A percentile compares a stretch with the other conserved stretches of the same genome.
Evolutionary conservation across 1,140 invertebrate genomes (phyloP).

Genomic region (Heliconius nattereri): DNA sequence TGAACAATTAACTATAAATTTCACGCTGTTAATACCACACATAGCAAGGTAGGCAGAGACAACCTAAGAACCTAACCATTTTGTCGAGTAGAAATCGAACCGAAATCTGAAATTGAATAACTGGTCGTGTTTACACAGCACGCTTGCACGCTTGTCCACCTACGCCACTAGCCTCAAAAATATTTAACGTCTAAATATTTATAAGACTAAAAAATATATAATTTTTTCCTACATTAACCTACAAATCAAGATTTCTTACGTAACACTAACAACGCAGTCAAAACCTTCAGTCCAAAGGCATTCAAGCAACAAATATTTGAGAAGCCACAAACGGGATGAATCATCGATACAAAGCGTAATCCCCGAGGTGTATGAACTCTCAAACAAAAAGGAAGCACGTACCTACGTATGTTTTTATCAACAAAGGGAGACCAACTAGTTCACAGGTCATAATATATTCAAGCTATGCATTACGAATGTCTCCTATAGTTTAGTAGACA

Average conservation of each 20-base stretch:
- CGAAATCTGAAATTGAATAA: too few species aligned
- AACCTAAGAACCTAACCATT: too few species aligned
- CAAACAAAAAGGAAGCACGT: constrained; percentile 49
- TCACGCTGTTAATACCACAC: too few species aligned
- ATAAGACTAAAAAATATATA: background rate
- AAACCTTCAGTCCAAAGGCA: constrained; percentile 43
- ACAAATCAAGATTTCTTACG: background rate
- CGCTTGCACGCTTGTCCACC: too few species aligned
- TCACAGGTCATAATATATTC: constrained; percentile 76
- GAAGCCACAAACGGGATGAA: constrained; percentile 59
- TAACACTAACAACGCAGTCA: background rate
- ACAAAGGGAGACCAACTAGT: constrained; percentile 69
- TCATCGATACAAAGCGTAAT: constrained; percentile 65
- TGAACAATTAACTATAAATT: background rate
- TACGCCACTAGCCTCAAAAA: too few species aligned
- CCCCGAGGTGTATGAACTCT: constrained; percentile 64
- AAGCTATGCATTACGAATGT: constrained; percentile 75
- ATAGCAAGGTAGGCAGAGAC: too few species aligned
- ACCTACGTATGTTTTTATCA: constrained; percentile 51
- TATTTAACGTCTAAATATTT: too few species aligned
- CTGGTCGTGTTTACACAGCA: too few species aligned
- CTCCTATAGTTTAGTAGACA: constrained; percentile 57
- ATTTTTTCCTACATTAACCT: background rate
- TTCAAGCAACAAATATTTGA: constrained; percentile 59
- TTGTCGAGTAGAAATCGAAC: too few species aligned